Base-by-base conservation (phyloP, 2,797 vertebrate species). In the Pogoniulus pusillus region DNA sequence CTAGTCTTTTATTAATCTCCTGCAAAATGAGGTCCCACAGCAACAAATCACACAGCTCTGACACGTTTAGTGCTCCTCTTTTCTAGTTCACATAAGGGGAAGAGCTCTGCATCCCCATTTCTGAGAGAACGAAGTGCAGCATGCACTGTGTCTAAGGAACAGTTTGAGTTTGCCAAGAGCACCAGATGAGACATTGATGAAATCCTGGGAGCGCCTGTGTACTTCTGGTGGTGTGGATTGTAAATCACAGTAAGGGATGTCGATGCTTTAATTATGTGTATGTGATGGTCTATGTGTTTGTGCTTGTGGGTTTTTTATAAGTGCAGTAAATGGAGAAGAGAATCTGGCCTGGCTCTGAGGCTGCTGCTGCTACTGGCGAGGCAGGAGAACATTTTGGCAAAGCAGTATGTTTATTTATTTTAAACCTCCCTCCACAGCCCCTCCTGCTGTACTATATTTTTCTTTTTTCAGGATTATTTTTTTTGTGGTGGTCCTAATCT, bases 201-300 rank as follows among this genome's bases (percentile, higher is more conserved):
- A 94, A 93, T 94, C 92, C 89, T 96, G 92, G 87, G 90, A 95
- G 60, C 85, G 84, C 91, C 80, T 92, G 82, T 94, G 91, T 95
- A 91, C 79, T 91, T 94, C 92, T 83, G 87, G 76, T 91, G 86
- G 82, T 91, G 89, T 86, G 90, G 91, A 83, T 81, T 92, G 59
- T 94, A 94, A 93, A 87, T 95, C 91, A 97, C 91, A 94, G 96
- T 93, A 91, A 96, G 95, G 77, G 69, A 66, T 65, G 92, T 94
- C 29, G 88, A 94, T 90, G 93, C 94, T 96, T 95, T 97, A 96
- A 96, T 96, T 96, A 95, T 96, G 94, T 86, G 82, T 86, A 91
- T 95, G 87, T 91, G 85, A 79, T 93, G 63, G 92, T 87, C 91
- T 64, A 82, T 96, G 93, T 95, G 93, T 93, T 96, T 96, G 91